These are phyloP conservation scores for Smutsia temminckii DNA, from an alignment of 2,797 vertebrate genomes.

Conservation along the genomic window DNA sequence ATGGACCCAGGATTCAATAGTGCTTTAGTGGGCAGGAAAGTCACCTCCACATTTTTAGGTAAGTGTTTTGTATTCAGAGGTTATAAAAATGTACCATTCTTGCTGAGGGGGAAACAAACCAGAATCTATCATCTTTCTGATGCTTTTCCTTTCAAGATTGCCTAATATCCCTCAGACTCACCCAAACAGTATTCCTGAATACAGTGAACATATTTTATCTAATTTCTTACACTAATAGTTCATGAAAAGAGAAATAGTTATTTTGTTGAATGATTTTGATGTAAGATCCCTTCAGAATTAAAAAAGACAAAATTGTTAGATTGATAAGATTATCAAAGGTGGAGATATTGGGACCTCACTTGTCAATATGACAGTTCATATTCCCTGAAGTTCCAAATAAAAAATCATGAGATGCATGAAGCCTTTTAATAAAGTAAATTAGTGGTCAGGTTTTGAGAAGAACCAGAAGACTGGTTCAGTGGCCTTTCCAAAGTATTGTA, in stretches of 20 bases:
- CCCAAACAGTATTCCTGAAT: background rate
- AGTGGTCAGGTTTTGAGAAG: slow-evolving; percentile 56
- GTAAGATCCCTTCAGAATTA: slow-evolving; percentile 69
- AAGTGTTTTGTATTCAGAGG: background rate
- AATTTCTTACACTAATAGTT: slow-evolving; percentile 36
- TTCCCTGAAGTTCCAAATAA: slow-evolving; percentile 33
- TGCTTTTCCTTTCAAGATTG: background rate
- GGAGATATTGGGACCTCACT: slow-evolving; percentile 53
- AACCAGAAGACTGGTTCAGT: background rate
- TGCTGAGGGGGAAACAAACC: background rate
- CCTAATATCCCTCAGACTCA: background rate
- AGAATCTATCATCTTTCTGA: background rate
- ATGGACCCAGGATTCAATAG: background rate
- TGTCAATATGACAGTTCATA: slow-evolving; percentile 59
- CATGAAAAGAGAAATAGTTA: slow-evolving; percentile 59
- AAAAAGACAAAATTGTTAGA: slow-evolving; percentile 71
- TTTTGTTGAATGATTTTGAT: slow-evolving; percentile 65
- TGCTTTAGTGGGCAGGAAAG: background rate
- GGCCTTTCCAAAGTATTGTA: background rate
- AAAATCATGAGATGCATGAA: slow-evolving; percentile 46
- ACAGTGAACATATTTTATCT: background rate
- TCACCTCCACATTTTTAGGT: background rate
- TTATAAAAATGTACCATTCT: background rate
- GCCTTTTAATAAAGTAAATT: slow-evolving; percentile 34
- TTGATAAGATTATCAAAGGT: slow-evolving; percentile 71